Conservation (phyloP, 1,140 invertebrate species). For the Diuraphis noxia region DNA sequence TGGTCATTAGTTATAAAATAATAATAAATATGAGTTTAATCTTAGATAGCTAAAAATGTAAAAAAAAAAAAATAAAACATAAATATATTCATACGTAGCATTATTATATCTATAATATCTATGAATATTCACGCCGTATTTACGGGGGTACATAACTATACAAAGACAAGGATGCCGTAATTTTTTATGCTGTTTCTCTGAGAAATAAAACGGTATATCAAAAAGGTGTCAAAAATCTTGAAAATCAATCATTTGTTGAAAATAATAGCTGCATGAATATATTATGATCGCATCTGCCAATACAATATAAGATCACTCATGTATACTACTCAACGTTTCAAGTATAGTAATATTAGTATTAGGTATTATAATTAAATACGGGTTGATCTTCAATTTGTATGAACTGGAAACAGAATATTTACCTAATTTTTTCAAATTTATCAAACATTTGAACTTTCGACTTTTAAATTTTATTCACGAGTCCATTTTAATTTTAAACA, state of each 20-base stretch:
- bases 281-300: neutral
- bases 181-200: neutral
- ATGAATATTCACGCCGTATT: neutral
- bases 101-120: neutral
- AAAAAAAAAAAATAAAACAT: too few relatives aligned
- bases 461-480: neutral
- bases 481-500: neutral
- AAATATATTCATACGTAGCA: neutral
- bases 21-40: neutral
- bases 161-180: neutral
- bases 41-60: neutral
- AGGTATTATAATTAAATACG: neutral
- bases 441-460: neutral
- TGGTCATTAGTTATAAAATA: neutral
- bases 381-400: neutral
- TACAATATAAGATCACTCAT: too few relatives aligned
- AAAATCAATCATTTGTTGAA: too few relatives aligned
- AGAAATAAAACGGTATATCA: too few relatives aligned
- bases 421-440: neutral
- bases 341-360: neutral
- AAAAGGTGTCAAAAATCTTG: neutral
- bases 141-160: too few relatives aligned
- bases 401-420: neutral
- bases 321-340: too few relatives aligned
- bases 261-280: neutral